Evolutionary conservation across 2,888 invertebrate genomes (phyloP).

Genomic region (Andrena trimmerana): DNA sequence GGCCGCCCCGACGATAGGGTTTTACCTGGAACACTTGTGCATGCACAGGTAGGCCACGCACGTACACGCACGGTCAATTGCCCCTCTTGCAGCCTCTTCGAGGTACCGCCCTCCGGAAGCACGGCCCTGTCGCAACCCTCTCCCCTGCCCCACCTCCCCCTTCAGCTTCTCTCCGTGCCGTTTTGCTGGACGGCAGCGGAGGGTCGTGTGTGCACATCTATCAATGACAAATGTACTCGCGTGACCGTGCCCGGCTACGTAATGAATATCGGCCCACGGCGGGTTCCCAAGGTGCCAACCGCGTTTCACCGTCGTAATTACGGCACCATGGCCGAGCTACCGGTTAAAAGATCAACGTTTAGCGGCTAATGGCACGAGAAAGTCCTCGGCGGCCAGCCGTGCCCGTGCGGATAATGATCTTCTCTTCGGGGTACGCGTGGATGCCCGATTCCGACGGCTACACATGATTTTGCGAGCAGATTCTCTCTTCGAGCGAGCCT

Average conservation of each 20-base stretch:
- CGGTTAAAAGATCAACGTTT: conserved; percentile 56
- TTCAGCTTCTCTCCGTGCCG: neutral
- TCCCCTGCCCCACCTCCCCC: conserved; percentile 22
- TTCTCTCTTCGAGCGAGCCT: conserved; percentile 14
- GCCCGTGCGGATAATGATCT: conserved; percentile 34
- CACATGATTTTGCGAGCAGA: neutral
- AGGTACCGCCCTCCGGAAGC: conserved; percentile 81
- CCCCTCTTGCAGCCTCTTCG: conserved; percentile 45
- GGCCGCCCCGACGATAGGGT: conserved; percentile 75
- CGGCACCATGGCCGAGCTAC: conserved; percentile 30
- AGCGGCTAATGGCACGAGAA: conserved; percentile 40
- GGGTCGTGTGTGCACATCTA: conserved; percentile 39
- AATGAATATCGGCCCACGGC: conserved; percentile 69
- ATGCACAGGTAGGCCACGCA: conserved; percentile 68
- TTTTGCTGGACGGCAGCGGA: conserved; percentile 18
- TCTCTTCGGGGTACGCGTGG: conserved; percentile 13
- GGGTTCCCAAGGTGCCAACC: conserved; percentile 69
- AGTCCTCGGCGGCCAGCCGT: conserved; percentile 20
- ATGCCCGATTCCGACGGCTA: conserved; percentile 18
- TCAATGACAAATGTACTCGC: conserved; percentile 71
- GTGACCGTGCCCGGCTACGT: conserved; percentile 70
- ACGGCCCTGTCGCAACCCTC: conserved; percentile 72
- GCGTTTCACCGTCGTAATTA: conserved; percentile 68
- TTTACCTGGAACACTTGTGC: conserved; percentile 73
- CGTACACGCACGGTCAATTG: conserved; percentile 68